A percentile compares a stretch with the other conserved stretches of the same genome.
Evolutionary conservation across 2,888 invertebrate genomes (phyloP).

Genomic region (Thecophora atra): DNA sequence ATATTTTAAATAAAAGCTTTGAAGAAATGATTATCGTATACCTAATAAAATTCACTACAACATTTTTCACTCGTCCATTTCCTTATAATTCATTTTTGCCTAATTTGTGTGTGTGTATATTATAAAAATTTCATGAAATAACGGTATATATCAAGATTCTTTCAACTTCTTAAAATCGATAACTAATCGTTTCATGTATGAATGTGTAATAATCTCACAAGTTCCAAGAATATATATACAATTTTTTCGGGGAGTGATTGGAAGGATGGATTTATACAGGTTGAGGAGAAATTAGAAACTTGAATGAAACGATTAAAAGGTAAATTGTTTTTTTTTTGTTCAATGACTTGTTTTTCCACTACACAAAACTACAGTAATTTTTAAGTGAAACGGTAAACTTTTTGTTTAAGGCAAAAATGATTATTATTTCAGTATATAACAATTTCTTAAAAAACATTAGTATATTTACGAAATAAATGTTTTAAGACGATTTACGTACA

Average conservation of each 20-base stretch:
- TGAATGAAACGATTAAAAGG: too few relatives aligned
- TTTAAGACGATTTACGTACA: not conserved
- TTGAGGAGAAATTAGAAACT: too few relatives aligned
- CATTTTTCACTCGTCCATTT: not conserved
- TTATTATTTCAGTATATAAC: constrained; percentile 2
- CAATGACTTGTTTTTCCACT: not conserved
- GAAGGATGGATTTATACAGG: too few relatives aligned
- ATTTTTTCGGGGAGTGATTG: too few relatives aligned
- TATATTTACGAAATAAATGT: constrained; percentile 2
- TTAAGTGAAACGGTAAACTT: constrained; percentile 6
- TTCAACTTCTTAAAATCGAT: not conserved
- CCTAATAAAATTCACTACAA: not conserved
- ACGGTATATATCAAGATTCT: too few relatives aligned
- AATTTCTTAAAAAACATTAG: not conserved
- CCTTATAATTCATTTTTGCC: too few relatives aligned
- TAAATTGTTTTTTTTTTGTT: too few relatives aligned
- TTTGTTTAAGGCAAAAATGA: constrained; percentile 27
- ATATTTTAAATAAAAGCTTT: not conserved
- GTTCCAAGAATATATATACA: constrained; percentile 5
- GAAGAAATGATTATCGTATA: not conserved
- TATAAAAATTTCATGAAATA: too few relatives aligned
- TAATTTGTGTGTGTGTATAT: too few relatives aligned
- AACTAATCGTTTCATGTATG: not conserved
- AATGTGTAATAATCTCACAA: not conserved
- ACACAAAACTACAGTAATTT: not conserved